Evolutionary conservation across 2,888 invertebrate genomes (phyloP).

Genomic region (Syrista parreyssii): DNA sequence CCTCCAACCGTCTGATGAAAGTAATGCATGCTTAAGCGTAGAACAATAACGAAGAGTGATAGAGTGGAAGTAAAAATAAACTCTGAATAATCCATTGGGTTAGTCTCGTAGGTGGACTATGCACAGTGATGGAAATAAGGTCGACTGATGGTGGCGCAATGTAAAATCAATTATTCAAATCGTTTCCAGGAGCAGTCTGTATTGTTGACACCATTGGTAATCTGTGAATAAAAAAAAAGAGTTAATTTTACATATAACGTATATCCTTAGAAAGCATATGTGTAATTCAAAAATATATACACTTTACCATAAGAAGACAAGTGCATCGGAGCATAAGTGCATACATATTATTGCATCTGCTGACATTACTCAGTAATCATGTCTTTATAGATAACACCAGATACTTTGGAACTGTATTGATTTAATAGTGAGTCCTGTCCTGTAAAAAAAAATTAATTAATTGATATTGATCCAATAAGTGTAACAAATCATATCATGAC

Average conservation of each 20-base stretch:
- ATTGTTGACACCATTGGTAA: background rate
- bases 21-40: background rate
- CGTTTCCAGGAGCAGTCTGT: background rate
- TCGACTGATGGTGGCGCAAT: background rate
- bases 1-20: background rate
- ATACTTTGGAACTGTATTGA: too few species aligned
- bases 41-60: background rate
- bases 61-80: background rate
- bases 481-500: conserved; percentile 54
- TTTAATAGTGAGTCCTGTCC: background rate
- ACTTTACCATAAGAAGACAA: conserved; percentile 29
- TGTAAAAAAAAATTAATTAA: background rate
- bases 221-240: background rate
- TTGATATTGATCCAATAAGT: conserved; percentile 2
- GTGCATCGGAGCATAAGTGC: conserved; percentile 29
- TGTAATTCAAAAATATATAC: background rate
- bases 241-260: background rate
- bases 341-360: conserved; percentile 43
- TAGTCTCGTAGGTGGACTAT: background rate
- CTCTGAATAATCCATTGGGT: background rate
- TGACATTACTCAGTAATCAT: background rate
- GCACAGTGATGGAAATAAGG: background rate
- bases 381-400: background rate
- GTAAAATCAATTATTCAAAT: conserved; percentile 8
- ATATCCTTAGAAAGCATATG: background rate